phyloP scores from a whole-genome alignment of 2,888 invertebrate genomes.

The Embidobia sp. region DNA sequence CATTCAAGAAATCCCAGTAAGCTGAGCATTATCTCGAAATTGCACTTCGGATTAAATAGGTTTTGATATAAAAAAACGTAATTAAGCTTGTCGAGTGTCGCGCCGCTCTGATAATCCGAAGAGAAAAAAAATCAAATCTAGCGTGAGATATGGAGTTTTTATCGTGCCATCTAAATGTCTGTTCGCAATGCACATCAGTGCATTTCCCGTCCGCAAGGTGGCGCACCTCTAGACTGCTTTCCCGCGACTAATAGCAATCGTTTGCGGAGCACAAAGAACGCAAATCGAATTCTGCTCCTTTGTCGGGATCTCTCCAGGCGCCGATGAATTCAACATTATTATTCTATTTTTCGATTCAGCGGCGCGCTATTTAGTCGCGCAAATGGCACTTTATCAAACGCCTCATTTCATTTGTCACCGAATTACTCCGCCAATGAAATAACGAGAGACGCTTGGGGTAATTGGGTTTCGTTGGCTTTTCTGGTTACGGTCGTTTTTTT shows the following conservation, averaged over 20 bases:
- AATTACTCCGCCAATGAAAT: slow-evolving; percentile 58
- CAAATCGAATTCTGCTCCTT: slow-evolving; percentile 62
- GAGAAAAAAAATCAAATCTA: background rate
- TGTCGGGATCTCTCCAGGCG: slow-evolving; percentile 64
- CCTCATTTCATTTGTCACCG: slow-evolving; percentile 64
- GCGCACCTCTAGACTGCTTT: slow-evolving; percentile 55
- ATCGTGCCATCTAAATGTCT: slow-evolving; percentile 7
- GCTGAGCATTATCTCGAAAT: too few species aligned
- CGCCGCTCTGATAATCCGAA: too few species aligned
- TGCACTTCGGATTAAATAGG: too few species aligned
- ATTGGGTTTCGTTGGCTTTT: slow-evolving; percentile 57
- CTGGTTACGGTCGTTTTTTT: slow-evolving; percentile 30
- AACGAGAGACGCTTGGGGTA: slow-evolving; percentile 53
- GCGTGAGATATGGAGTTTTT: background rate
- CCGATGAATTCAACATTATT: slow-evolving; percentile 62
- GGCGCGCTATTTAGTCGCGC: slow-evolving; percentile 58
- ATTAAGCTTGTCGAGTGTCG: too few species aligned
- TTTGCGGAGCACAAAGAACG: slow-evolving; percentile 52
- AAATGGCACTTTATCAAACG: slow-evolving; percentile 64
- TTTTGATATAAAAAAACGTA: too few species aligned
- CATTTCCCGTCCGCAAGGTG: slow-evolving; percentile 40
- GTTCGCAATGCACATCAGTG: slow-evolving; percentile 7
- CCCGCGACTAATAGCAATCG: slow-evolving; percentile 56
- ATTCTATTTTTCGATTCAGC: slow-evolving; percentile 63
- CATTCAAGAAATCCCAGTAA: too few species aligned